These are phyloP conservation scores for Oceanodroma tethys DNA, from an alignment of 2,113 vertebrate genomes.

Conservation along the genomic window DNA sequence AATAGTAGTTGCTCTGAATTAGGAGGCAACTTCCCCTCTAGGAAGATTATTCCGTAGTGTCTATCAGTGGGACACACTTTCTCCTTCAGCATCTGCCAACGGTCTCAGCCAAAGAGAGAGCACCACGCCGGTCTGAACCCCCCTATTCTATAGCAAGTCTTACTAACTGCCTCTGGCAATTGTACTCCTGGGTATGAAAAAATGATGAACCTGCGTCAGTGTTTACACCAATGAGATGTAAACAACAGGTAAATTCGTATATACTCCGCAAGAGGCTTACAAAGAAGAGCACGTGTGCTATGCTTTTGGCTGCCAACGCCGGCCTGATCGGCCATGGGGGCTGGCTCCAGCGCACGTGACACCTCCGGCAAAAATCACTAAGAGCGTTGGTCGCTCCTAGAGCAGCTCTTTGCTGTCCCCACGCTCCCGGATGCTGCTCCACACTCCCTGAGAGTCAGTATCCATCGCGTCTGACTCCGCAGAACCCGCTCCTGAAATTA, in stretches of 20 bases:
- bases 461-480: accelerated
- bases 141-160: neutral
- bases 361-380: neutral
- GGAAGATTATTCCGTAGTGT: neutral
- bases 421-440: neutral
- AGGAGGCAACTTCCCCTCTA: neutral
- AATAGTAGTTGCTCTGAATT: neutral
- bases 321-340: accelerated
- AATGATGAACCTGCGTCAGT: neutral
- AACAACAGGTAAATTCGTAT: neutral
- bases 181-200: neutral
- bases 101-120: neutral
- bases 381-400: accelerated
- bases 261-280: neutral
- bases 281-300: accelerated
- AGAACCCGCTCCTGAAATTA: neutral
- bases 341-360: accelerated
- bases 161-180: neutral
- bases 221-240: neutral
- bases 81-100: neutral
- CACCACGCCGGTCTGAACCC: neutral
- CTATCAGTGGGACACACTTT: neutral
- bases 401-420: neutral
- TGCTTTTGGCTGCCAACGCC: neutral
- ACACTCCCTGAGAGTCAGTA: accelerated